Percentiles rank a stretch among this genome's conserved stretches.
Conservation (phyloP, 2,113 vertebrate species). For the Chascanopsetta lugubris region DNA sequence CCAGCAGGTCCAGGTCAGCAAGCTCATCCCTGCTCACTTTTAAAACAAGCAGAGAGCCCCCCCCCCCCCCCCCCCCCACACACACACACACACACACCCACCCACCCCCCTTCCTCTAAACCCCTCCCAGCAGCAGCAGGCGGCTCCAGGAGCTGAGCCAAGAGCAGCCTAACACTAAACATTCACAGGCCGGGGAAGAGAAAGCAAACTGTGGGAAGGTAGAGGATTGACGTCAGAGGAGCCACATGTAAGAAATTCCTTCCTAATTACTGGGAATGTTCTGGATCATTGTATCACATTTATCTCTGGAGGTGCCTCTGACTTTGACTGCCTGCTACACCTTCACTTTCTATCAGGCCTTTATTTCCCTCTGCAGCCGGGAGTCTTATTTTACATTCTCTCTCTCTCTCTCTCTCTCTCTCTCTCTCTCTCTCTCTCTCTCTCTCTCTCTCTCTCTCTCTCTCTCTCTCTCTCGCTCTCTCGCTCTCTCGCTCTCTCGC, state of each 20-base stretch:
- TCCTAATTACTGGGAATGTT: slow-evolving; percentile 80
- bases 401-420: neutral
- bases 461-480: neutral
- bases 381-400: slow-evolving; percentile 10
- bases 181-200: slow-evolving; percentile 64
- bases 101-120: slow-evolving; percentile 59
- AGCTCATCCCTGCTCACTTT: slow-evolving; percentile 57
- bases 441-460: neutral
- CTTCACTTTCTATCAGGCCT: slow-evolving; percentile 48
- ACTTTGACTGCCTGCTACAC: no score
- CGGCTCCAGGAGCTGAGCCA: slow-evolving; percentile 72
- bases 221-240: slow-evolving; percentile 84
- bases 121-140: slow-evolving; percentile 64
- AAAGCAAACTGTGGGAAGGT: slow-evolving; percentile 79
- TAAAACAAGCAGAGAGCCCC: slow-evolving; percentile 67
- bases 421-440: neutral
- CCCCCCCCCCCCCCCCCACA: no score
- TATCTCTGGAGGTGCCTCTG: no score
- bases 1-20: no score
- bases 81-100: no score
- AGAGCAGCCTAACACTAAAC: slow-evolving; percentile 73
- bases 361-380: slow-evolving; percentile 3
- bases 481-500: slow-evolving; percentile 12
- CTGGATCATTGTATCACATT: slow-evolving; percentile 74
- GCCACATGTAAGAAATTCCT: slow-evolving; percentile 83